Evolutionary conservation across 2,113 vertebrate species (phyloP), one percentile per base, ranked within the genome.

Genomic region (Malurus melanocephalus): DNA sequence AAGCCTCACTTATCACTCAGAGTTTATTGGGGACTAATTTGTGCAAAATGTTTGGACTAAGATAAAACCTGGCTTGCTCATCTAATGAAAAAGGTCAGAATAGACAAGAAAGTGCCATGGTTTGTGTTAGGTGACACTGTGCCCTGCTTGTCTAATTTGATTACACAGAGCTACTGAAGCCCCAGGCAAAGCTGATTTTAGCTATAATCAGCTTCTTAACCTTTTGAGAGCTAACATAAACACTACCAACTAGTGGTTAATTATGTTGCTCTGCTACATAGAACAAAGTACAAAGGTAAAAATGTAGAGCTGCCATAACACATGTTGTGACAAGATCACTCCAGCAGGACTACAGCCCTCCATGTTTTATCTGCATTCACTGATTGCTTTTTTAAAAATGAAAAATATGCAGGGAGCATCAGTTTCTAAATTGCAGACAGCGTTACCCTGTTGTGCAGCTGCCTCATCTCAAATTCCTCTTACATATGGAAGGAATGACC

Each of bases 171-270:
- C 89, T 94, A 94, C 94, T 85, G 94, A 95, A 97, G 97, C 97
- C 97, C 93, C 90, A 52, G 96, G 97, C 97, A 98, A 97, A 98
- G 97, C 96, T 98, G 97, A 96, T 97, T 97, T 98, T 97, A 97
- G 95, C 96, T 96, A 94, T 98, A 98, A 98, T 98, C 98, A 97
- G 96, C 97, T 97, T 97, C 97, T 98, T 98, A 98, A 98, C 97
- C 97, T 97, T 98, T 98, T 96, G 97, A 98, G 96, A 97, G 96
- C 95, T 97, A 97, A 97, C 69, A 65, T 97, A 98, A 98, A 98
- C 97, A 98, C 93, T 96, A 92, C 96, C 96, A 97, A 96, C 95
- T 93, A 90, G 92, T 97, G 94, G 95, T 95, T 97, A 97, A 98
- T 98, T 97, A 96, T 77, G 90, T 95, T 93, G 91, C 87, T 96